These are phyloP conservation scores for Amphimallon solstitiale DNA, from an alignment of 2,888 invertebrate species.

Conservation along the genomic window DNA sequence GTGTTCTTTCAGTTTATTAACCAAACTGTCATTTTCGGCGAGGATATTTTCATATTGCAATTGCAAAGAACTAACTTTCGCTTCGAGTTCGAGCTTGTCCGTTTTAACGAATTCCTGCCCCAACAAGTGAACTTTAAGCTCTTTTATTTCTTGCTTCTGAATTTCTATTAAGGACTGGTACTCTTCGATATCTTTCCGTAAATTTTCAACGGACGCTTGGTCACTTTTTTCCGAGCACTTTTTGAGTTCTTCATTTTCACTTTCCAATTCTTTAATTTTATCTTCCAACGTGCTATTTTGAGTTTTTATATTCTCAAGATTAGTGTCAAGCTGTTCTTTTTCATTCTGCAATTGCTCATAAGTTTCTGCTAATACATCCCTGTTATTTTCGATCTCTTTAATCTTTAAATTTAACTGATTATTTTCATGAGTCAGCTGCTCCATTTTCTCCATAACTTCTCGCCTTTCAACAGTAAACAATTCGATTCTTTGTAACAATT, in stretches of 20 bases:
- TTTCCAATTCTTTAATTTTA: slow-evolving; percentile 57
- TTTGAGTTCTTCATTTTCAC: slow-evolving; percentile 55
- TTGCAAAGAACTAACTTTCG: slow-evolving; percentile 41
- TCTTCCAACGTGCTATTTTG: slow-evolving; percentile 48
- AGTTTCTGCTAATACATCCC: slow-evolving; percentile 60
- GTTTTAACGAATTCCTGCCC: slow-evolving; percentile 46
- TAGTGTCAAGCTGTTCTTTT: slow-evolving; percentile 64
- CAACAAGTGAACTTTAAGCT: slow-evolving; percentile 47
- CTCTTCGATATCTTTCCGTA: slow-evolving; percentile 44
- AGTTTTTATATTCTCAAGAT: slow-evolving; percentile 55
- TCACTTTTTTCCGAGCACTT: slow-evolving; percentile 15
- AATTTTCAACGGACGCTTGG: neutral
- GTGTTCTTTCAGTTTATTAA: slow-evolving; percentile 50
- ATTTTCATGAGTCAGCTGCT: slow-evolving; percentile 71
- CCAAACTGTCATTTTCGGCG: slow-evolving; percentile 52
- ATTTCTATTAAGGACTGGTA: slow-evolving; percentile 49
- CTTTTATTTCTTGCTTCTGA: slow-evolving; percentile 50
- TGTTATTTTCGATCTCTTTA: slow-evolving; percentile 64
- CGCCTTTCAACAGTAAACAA: slow-evolving; percentile 75
- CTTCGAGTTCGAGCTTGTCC: slow-evolving; percentile 46
- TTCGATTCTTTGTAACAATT: slow-evolving; percentile 75
- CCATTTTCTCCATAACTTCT: slow-evolving; percentile 77
- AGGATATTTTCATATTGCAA: slow-evolving; percentile 50
- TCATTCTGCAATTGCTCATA: slow-evolving; percentile 63
- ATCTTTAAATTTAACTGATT: slow-evolving; percentile 66